phyloP scores from a whole-genome alignment of 23 tunicate species.

The Corella eumyota region DNA sequence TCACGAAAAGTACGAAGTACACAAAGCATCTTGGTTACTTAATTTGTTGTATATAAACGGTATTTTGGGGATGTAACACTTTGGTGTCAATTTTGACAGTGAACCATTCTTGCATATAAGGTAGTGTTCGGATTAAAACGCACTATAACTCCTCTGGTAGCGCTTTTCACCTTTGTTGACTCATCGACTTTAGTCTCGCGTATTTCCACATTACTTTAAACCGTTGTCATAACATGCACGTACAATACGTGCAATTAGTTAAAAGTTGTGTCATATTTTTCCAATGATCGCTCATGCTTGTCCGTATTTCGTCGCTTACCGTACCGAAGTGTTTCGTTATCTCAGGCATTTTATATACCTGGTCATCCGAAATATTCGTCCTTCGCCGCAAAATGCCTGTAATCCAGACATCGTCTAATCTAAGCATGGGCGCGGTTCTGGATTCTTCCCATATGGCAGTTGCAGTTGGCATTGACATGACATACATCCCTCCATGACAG shows the following conservation, averaged over 20 bases:
- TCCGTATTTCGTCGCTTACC: slow-evolving; percentile 8
- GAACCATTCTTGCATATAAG: too few species aligned
- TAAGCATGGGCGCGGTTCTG: slow-evolving; percentile 39
- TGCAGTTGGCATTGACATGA: slow-evolving; percentile 23
- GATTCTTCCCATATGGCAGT: slow-evolving; percentile 23
- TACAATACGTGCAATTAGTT: slow-evolving; percentile 8
- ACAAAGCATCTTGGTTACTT: too few species aligned
- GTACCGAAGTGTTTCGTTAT: slow-evolving; percentile 40
- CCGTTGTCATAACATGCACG: slow-evolving; percentile 23
- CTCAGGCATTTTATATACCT: slow-evolving; percentile 17
- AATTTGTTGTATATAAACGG: too few species aligned
- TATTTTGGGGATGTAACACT: too few species aligned
- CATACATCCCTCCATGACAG: slow-evolving; percentile 70
- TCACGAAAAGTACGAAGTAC: too few species aligned
- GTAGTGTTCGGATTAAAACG: too few species aligned
- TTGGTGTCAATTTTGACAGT: too few species aligned
- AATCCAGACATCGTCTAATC: slow-evolving; percentile 68
- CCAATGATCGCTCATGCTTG: slow-evolving; percentile 28
- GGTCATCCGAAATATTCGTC: slow-evolving; percentile 29
- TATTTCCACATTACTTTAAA: too few species aligned
- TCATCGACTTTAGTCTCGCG: too few species aligned
- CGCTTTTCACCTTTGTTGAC: too few species aligned
- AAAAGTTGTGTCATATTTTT: background rate
- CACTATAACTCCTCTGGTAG: too few species aligned
- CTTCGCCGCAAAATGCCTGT: slow-evolving; percentile 44